Base-by-base conservation (phyloP, 2,113 vertebrate species). In the Paracanthobrama guichenoti region DNA sequence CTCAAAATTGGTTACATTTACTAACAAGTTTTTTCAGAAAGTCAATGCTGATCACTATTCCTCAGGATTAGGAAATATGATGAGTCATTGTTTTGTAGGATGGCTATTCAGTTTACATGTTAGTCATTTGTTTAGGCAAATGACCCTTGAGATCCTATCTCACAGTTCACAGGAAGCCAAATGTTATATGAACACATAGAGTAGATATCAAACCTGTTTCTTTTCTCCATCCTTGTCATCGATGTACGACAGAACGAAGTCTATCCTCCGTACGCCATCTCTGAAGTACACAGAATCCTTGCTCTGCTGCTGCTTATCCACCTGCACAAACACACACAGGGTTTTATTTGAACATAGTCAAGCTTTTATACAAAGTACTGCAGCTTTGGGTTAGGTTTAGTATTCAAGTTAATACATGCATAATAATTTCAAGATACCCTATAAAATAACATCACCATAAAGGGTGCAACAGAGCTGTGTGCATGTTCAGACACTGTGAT, bases 201-300 rank as follows among this genome's bases (percentile, higher is more conserved):
- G 9, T 31, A 26, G 48, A 50, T 66, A 8, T 16, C 95, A 94
- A 90, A 98, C 97, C 91, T 93, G 90, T 89, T 98, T 99, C 90
- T 95, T 92, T 22, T 98, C 96, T 62, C 88, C 90, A 7, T 99
- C 97, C 89, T 96, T 96, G 53, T 99, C 97, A 28, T 89, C 82
- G 0, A 96, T 93, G 59, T 97, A 99, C 42, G 97, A 96, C 66
- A 99, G 94, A 57, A 99, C 95, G 87, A 98, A 99, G 90, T 99
- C 98, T 73, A 99, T 96, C 86, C 96, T 93, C 75, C 98, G 95
- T 24, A 96, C 64, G 3, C 98, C 97, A 1, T 99, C 98, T 89
- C 96, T 92, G 95, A 99, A 99, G 96, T 97, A 99, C 90, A 99
- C 92, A 0, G 97, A 98, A 91, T 99, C 98, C 91, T 95, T 98